Conservation (phyloP, 2,113 vertebrate species). For the Carassius auratus region DNA sequence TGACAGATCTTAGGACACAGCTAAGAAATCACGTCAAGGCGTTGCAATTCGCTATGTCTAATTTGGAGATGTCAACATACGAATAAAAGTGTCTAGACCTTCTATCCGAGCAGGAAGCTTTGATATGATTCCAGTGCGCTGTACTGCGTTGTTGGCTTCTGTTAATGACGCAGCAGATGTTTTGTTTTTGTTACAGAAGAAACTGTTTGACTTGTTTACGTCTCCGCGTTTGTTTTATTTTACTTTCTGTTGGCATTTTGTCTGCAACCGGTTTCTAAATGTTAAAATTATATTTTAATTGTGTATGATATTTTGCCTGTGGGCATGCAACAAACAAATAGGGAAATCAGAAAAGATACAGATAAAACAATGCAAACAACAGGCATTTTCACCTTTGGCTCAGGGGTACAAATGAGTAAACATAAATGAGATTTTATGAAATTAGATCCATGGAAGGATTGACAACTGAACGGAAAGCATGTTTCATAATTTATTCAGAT, state of each 20-base stretch:
- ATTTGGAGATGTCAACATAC: conserved; percentile 36
- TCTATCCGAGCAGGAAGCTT: conserved; percentile 6
- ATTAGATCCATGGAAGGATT: not conserved
- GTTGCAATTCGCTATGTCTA: conserved; percentile 35
- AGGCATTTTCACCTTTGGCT: not conserved
- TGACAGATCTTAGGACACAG: conserved; percentile 63
- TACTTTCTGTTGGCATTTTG: not conserved
- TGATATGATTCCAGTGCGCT: not conserved
- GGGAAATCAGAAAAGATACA: not conserved
- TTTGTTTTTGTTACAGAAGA: not conserved
- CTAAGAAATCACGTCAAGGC: conserved; percentile 57
- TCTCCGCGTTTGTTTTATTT: not conserved
- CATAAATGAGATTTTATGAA: not conserved
- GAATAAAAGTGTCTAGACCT: conserved; percentile 30
- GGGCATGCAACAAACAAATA: not conserved
- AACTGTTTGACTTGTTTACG: not conserved
- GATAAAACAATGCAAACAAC: not conserved
- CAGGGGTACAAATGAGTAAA: not conserved
- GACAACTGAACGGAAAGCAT: not conserved
- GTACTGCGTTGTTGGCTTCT: not conserved
- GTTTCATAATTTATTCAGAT: not conserved
- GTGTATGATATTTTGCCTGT: not conserved
- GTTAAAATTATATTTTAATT: not conserved
- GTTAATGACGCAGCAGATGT: not conserved
- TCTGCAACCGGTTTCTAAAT: not conserved